Conservation (phyloP, 2,797 vertebrate genomes). For the Stomatorhinus walkeri region DNA sequence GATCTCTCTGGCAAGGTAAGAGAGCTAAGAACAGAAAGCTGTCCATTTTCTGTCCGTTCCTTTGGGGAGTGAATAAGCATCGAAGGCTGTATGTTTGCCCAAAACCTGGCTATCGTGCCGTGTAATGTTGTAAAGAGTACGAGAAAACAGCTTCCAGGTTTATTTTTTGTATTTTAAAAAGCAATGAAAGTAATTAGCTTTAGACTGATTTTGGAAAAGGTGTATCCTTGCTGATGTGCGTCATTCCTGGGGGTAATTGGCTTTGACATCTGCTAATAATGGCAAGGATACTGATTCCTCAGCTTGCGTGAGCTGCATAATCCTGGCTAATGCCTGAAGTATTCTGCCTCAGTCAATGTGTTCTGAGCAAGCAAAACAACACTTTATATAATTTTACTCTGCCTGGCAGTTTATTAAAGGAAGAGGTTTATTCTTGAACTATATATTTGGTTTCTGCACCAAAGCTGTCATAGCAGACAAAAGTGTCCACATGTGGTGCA, state of each 20-base stretch:
- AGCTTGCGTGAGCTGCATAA: constrained; percentile 62
- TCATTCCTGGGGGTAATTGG: constrained; percentile 64
- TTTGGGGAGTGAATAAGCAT: neutral
- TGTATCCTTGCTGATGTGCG: constrained; percentile 25
- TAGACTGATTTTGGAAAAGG: constrained; percentile 16
- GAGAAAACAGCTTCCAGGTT: constrained; percentile 30
- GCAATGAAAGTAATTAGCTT: constrained; percentile 37
- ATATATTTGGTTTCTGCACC: constrained; percentile 63
- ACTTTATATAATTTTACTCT: constrained; percentile 45
- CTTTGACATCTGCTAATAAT: constrained; percentile 59
- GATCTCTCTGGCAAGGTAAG: constrained; percentile 37
- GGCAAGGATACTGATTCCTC: constrained; percentile 58
- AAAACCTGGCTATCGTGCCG: constrained; percentile 17
- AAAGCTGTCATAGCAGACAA: constrained; percentile 71
- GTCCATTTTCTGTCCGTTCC: constrained; percentile 41
- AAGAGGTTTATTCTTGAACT: constrained; percentile 59
- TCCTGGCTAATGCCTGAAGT: constrained; percentile 61
- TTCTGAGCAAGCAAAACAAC: constrained; percentile 44
- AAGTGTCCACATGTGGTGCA: constrained; percentile 53
- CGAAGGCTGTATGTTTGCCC: neutral
- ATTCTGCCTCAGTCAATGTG: constrained; percentile 59
- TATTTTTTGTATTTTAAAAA: constrained; percentile 42
- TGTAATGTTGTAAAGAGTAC: constrained; percentile 10
- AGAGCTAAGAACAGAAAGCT: constrained; percentile 36
- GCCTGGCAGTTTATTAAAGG: constrained; percentile 77